Evolutionary conservation across 2,797 vertebrate genomes (phyloP).

Genomic region (Odontamblyopus lacepedii): DNA sequence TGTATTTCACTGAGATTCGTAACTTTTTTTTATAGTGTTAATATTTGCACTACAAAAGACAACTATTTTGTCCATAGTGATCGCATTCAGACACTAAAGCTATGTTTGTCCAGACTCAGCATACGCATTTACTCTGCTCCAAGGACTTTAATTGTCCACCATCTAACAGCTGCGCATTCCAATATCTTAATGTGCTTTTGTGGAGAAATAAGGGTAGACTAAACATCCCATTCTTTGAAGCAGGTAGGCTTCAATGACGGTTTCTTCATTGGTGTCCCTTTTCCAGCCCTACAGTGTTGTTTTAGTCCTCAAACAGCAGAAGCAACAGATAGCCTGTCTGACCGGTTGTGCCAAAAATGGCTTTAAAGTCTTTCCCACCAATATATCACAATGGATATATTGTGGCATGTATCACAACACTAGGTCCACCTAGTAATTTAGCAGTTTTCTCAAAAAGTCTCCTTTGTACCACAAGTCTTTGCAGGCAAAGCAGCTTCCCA

Average conservation of each 20-base stretch:
- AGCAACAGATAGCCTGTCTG: slow-evolving; percentile 44
- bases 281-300: slow-evolving; percentile 24
- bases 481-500: slow-evolving; percentile 68
- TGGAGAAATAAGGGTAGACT: slow-evolving; percentile 44
- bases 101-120: background rate
- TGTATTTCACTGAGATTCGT: too few species aligned
- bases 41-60: background rate
- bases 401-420: slow-evolving; percentile 33
- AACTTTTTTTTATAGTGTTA: background rate
- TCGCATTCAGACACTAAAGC: background rate
- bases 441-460: slow-evolving; percentile 25
- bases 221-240: slow-evolving; percentile 50
- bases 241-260: slow-evolving; percentile 27
- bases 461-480: slow-evolving; percentile 61
- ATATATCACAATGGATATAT: slow-evolving; percentile 29
- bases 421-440: slow-evolving; percentile 32
- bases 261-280: slow-evolving; percentile 26
- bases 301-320: slow-evolving; percentile 25
- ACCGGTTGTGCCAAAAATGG: slow-evolving; percentile 62
- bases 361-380: slow-evolving; percentile 41
- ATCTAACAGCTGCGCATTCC: slow-evolving; percentile 43
- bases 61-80: background rate
- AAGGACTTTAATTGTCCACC: slow-evolving; percentile 25
- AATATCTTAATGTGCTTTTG: slow-evolving; percentile 57
- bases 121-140: slow-evolving; percentile 41